These are phyloP conservation scores for Cerastis rubricosa DNA, from an alignment of 2,888 invertebrate species.

Conservation along the genomic window DNA sequence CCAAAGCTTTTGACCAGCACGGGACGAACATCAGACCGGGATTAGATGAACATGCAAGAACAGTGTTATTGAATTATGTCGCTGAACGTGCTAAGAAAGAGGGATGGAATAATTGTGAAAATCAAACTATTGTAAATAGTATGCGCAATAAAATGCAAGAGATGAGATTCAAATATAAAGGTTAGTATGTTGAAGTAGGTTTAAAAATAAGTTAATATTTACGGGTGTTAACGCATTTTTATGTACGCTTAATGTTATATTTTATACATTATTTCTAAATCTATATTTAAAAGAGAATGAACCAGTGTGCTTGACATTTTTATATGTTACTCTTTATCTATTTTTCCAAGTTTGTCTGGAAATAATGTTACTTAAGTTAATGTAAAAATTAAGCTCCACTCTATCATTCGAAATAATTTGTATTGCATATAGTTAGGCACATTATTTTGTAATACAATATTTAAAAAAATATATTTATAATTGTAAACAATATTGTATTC, in stretches of 20 bases:
- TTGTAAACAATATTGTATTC: neutral
- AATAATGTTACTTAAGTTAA: neutral
- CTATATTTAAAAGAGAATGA: neutral
- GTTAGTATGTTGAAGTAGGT: neutral
- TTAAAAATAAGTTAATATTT: neutral
- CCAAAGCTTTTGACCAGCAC: neutral
- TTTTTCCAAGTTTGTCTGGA: too few relatives aligned
- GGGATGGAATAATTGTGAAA: conserved; percentile 3
- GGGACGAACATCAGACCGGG: neutral
- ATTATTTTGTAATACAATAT: neutral
- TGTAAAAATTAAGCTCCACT: neutral
- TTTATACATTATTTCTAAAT: neutral
- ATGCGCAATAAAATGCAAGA: conserved; percentile 18
- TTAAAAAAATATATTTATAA: neutral
- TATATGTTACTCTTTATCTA: neutral
- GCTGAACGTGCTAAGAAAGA: neutral
- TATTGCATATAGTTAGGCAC: neutral
- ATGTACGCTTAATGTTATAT: neutral
- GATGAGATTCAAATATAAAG: neutral
- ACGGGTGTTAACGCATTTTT: neutral
- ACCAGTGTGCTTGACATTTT: neutral
- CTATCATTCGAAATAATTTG: neutral
- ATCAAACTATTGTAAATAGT: conserved; percentile 1
- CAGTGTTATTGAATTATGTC: neutral
- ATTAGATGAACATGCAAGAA: conserved; percentile 12